Conservation (phyloP, 2,888 invertebrate genomes). For the Julus scanicus region DNA sequence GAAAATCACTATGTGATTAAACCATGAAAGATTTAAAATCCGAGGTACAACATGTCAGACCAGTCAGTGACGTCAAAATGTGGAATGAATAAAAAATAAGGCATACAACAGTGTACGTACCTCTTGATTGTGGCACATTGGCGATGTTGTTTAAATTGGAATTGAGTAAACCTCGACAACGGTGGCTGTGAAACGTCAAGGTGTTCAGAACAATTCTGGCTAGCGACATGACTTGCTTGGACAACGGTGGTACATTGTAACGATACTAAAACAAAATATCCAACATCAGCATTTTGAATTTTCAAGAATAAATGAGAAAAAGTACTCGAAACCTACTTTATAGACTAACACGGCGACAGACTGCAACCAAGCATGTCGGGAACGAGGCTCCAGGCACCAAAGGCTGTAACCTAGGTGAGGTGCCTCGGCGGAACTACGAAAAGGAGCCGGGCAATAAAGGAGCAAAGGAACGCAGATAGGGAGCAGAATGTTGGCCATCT, state of each 20-base stretch:
- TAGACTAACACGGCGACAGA: slow-evolving; percentile 92
- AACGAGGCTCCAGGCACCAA: slow-evolving; percentile 87
- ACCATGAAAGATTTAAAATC: too few species aligned
- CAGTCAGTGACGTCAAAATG: too few species aligned
- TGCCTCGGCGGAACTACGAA: slow-evolving; percentile 70
- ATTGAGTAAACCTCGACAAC: slow-evolving; percentile 85
- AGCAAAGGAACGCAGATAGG: slow-evolving; percentile 84
- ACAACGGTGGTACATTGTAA: slow-evolving; percentile 67
- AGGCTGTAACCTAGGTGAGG: slow-evolving; percentile 82
- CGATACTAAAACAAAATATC: slow-evolving; percentile 65
- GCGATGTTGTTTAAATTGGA: slow-evolving; percentile 79
- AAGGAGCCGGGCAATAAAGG: slow-evolving; percentile 85
- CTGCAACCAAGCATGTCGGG: slow-evolving; percentile 91
- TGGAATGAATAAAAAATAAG: too few species aligned
- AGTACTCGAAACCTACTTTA: slow-evolving; percentile 74
- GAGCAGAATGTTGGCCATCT: slow-evolving; percentile 89
- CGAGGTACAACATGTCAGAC: too few species aligned
- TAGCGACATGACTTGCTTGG: slow-evolving; percentile 78
- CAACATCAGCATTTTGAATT: not conserved
- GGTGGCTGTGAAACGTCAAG: slow-evolving; percentile 89
- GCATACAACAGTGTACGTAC: not conserved
- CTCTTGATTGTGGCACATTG: slow-evolving; percentile 54
- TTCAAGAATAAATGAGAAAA: not conserved
- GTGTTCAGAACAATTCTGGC: slow-evolving; percentile 92
- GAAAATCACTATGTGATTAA: too few species aligned